These are phyloP conservation scores for Temnothorax curvispinosus DNA, from an alignment of 1,140 invertebrate species.

Conservation along the genomic window DNA sequence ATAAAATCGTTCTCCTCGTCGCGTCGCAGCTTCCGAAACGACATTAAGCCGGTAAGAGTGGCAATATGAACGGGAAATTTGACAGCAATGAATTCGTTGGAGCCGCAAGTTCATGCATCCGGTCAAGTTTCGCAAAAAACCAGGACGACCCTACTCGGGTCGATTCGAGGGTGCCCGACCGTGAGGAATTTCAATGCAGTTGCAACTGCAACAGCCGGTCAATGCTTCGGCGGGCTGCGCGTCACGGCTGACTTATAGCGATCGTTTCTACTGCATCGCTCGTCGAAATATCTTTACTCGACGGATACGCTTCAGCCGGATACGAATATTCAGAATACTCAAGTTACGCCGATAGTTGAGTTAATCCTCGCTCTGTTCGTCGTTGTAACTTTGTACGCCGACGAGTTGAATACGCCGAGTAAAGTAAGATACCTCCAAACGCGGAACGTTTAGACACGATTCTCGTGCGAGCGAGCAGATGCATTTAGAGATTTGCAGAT, in stretches of 20 bases:
- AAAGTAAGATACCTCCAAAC: neutral
- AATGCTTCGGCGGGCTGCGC: neutral
- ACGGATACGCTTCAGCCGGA: neutral
- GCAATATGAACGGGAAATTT: conserved; percentile 13
- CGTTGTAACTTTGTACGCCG: neutral
- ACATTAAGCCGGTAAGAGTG: conserved; percentile 1
- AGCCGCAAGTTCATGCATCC: neutral
- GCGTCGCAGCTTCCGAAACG: neutral
- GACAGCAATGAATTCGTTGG: conserved; percentile 2
- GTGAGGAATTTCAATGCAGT: conserved; percentile 65
- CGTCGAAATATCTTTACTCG: neutral
- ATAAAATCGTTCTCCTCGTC: neutral
- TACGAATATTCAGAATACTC: conserved; percentile 12
- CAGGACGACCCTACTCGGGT: conserved; percentile 9
- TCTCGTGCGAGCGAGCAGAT: neutral
- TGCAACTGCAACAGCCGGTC: neutral
- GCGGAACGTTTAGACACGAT: neutral
- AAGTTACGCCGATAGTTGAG: neutral
- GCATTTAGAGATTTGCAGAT: neutral
- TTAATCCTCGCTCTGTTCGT: neutral
- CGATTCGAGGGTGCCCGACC: conserved; percentile 9
- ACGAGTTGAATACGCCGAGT: neutral
- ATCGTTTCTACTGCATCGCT: neutral
- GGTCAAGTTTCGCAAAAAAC: conserved; percentile 50
- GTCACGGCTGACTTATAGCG: conserved; percentile 16